Conservation (phyloP, 2,888 invertebrate species). For the Nephrotoma flavescens region DNA sequence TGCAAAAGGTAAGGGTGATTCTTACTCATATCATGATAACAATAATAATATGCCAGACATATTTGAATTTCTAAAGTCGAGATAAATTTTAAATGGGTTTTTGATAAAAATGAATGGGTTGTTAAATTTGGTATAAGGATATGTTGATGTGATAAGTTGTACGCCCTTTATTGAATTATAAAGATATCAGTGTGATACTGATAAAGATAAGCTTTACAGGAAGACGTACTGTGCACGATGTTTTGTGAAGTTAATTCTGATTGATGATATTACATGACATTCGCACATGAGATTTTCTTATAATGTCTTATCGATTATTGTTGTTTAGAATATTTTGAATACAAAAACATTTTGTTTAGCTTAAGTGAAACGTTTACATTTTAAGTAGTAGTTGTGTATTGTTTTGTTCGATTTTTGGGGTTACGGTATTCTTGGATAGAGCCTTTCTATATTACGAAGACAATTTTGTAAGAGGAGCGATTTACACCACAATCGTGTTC, state of each 20-base stretch:
- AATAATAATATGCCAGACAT: neutral
- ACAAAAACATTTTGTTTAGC: no score
- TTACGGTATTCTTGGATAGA: no score
- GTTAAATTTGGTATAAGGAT: neutral
- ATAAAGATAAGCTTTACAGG: neutral
- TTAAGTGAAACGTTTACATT: no score
- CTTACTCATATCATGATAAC: neutral
- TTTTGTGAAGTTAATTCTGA: neutral
- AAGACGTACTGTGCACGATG: neutral
- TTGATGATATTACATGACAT: neutral
- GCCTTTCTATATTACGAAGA: no score
- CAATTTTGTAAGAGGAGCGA: no score
- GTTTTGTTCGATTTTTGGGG: no score
- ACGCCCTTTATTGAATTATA: neutral
- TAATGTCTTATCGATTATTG: neutral
- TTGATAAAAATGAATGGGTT: neutral
- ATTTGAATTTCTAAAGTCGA: neutral
- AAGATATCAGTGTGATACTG: neutral
- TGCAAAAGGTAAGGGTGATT: constrained; percentile 20
- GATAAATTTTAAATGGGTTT: neutral
- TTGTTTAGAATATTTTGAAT: no score
- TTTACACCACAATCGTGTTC: no score
- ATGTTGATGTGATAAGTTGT: neutral
- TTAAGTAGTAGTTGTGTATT: no score
- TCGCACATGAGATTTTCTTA: neutral